phyloP scores from a whole-genome alignment of 2,888 invertebrate genomes.

The Sycophila texana region DNA sequence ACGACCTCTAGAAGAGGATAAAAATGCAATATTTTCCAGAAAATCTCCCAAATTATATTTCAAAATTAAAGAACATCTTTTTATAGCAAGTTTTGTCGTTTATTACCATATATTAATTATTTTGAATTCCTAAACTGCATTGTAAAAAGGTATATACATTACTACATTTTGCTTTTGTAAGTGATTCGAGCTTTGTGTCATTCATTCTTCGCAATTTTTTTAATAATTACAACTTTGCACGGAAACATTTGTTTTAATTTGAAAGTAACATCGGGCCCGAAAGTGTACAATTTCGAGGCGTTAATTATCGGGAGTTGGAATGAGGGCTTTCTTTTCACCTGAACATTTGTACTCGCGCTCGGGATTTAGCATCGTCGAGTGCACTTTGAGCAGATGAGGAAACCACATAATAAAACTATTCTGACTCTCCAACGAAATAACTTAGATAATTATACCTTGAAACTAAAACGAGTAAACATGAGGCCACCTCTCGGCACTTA shows the following conservation, averaged over 20 bases:
- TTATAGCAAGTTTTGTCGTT: no score
- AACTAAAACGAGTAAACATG: conserved; percentile 8
- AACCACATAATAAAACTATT: conserved; percentile 46
- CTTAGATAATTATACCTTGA: conserved; percentile 37
- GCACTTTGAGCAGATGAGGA: background rate
- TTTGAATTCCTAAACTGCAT: no score
- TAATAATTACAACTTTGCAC: background rate
- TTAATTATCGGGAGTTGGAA: conserved; percentile 17
- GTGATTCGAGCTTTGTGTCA: no score
- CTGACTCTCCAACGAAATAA: conserved; percentile 11
- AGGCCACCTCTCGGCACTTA: background rate
- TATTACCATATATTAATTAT: no score
- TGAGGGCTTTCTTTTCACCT: conserved; percentile 8
- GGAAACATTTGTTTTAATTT: conserved; percentile 10
- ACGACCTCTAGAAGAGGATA: no score
- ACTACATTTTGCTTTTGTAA: no score
- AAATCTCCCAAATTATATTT: no score
- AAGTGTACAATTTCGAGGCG: background rate
- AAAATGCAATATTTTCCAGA: no score
- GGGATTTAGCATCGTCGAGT: background rate
- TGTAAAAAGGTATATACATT: no score
- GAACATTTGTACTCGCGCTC: background rate
- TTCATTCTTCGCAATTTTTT: no score
- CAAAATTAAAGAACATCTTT: no score
- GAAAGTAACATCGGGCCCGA: background rate